Evolutionary conservation across 1,140 invertebrate species (phyloP).

Genomic region (Magallana ariakensis): DNA sequence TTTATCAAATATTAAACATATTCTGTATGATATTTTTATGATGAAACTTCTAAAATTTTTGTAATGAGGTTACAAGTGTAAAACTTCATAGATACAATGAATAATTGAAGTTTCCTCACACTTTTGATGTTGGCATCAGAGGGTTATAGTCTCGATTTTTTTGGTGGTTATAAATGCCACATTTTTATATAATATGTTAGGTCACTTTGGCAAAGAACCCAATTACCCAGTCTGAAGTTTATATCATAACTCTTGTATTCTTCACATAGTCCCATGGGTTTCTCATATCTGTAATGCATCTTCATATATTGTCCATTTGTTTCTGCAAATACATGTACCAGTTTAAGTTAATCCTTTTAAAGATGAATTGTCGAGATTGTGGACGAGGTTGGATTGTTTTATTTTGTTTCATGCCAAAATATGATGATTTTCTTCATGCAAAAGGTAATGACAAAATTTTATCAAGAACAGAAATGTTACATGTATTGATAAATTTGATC

Average conservation of each 20-base stretch:
- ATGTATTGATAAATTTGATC: not conserved
- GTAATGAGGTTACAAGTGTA: not conserved
- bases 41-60: conserved; percentile 17
- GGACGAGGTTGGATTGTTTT: too few species aligned
- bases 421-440: too few species aligned
- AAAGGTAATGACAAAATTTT: not conserved
- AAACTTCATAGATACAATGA: conserved; percentile 24
- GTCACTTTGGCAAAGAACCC: not conserved
- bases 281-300: not conserved
- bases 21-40: conserved; percentile 32
- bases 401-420: too few species aligned
- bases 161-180: not conserved
- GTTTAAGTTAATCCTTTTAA: too few species aligned
- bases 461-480: not conserved
- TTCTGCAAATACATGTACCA: too few species aligned
- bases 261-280: conserved; percentile 3
- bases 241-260: conserved; percentile 23
- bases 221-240: conserved; percentile 7
- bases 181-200: not conserved
- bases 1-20: conserved; percentile 27
- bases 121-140: not conserved
- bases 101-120: not conserved
- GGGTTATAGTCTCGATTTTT: not conserved
- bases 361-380: too few species aligned
- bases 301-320: too few species aligned